Conservation (phyloP, 2,888 invertebrate genomes). For the Lithophane semibrunnea region DNA sequence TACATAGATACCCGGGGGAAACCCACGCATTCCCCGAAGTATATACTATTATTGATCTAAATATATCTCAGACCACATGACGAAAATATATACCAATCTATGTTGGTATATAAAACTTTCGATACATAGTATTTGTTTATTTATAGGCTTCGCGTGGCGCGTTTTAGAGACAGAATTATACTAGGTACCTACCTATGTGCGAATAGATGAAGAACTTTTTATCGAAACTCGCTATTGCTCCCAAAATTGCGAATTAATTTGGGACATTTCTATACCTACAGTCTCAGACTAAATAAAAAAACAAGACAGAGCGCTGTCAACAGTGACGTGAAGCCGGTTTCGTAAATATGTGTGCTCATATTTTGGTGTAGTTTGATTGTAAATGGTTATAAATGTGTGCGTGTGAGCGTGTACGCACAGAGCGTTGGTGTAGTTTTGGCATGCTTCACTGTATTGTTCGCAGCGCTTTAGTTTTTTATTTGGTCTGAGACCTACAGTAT, state of each 20-base stretch:
- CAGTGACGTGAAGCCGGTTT: too few relatives aligned
- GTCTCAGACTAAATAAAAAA: too few relatives aligned
- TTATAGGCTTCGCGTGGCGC: constrained; percentile 20
- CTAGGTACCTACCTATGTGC: neutral
- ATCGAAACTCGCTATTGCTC: neutral
- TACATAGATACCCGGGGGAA: constrained; percentile 22
- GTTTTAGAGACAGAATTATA: constrained; percentile 1
- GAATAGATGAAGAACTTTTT: neutral
- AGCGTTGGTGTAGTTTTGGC: too few relatives aligned
- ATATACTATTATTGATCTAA: constrained; percentile 13
- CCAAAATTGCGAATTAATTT: neutral
- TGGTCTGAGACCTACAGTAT: too few relatives aligned
- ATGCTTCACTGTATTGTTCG: too few relatives aligned
- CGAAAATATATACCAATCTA: neutral
- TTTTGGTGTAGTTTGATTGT: too few relatives aligned
- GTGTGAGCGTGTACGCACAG: too few relatives aligned
- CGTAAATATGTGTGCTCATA: too few relatives aligned
- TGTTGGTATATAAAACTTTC: neutral
- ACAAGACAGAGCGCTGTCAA: too few relatives aligned
- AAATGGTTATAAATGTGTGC: too few relatives aligned
- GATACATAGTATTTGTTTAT: constrained; percentile 16
- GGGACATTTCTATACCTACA: too few relatives aligned
- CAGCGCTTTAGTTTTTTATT: too few relatives aligned
- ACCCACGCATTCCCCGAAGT: constrained; percentile 35
- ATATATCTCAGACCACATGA: constrained; percentile 35